Evolutionary conservation across 2,888 invertebrate genomes (phyloP).

Genomic region (Erebia epiphron): DNA sequence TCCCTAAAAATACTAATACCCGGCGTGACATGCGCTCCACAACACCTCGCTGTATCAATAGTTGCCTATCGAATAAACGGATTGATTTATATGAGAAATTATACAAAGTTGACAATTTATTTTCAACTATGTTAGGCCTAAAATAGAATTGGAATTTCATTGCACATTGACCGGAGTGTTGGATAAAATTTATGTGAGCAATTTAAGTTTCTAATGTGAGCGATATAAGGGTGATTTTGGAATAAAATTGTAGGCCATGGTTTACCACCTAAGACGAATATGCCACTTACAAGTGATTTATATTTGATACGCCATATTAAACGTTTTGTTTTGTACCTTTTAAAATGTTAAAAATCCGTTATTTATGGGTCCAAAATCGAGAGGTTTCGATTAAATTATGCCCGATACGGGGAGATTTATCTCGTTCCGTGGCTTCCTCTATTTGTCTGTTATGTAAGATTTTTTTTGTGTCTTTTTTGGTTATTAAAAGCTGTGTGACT

Average conservation of each 20-base stretch:
- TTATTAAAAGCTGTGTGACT: constrained; percentile 41
- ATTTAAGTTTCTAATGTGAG: constrained; percentile 20
- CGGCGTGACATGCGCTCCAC: constrained; percentile 52
- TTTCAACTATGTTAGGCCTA: neutral
- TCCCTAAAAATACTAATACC: constrained; percentile 44
- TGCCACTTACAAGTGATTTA: constrained; percentile 80
- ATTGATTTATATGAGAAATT: constrained; percentile 70
- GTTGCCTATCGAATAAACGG: constrained; percentile 58
- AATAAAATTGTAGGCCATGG: constrained; percentile 15
- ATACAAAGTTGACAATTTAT: constrained; percentile 2
- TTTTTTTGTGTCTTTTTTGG: constrained; percentile 36
- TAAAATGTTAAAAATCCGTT: constrained; percentile 78
- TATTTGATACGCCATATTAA: constrained; percentile 78
- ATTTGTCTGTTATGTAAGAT: constrained; percentile 59
- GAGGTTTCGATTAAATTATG: constrained; percentile 80
- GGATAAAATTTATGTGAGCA: neutral
- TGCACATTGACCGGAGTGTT: neutral
- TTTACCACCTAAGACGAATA: constrained; percentile 75
- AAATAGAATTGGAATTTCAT: constrained; percentile 16
- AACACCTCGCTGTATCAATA: constrained; percentile 62
- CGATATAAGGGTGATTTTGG: constrained; percentile 24
- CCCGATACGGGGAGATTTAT: constrained; percentile 76
- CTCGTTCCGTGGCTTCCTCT: constrained; percentile 62
- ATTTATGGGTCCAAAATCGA: constrained; percentile 80
- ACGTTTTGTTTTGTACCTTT: constrained; percentile 77